Base-by-base conservation (phyloP, 2,797 vertebrate genomes). In the Streptopelia turtur region DNA sequence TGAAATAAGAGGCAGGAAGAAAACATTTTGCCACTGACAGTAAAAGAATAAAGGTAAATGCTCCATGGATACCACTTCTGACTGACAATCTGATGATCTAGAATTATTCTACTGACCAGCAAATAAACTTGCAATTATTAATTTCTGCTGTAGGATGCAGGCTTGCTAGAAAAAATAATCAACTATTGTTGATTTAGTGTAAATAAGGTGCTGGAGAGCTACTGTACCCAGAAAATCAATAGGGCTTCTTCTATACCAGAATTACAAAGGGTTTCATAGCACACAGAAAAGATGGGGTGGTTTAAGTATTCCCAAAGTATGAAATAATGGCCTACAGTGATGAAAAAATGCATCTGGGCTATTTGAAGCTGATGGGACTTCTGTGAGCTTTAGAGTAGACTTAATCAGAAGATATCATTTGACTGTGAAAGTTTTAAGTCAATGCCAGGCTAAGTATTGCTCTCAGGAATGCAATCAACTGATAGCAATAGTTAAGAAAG, bases 401-500 rank as follows among this genome's bases (percentile, higher is more conserved):
- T 53, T 89, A 82, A 71, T 74, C 59, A 76, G 57, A 85, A 75
- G 59, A 15, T 76, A 84, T 4, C 27, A 30, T 50, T 83, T 75
- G 69, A 41, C 33, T 7, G 3, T 21, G 30, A 39, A 47, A 71
- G 39, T 60, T 65, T 18, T 10, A 69, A 82, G 78, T 41, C 43
- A 8, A 27, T 80, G 78, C 90, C 92, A 55, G 83, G 68, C 90
- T 94, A 75, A 82, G 27, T 28, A 53, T 18, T 65, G 57, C 79
- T 76, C 92, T 56, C 33, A 6, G 71, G 93, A 95, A 80, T 63
- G 64, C 81, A 59, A 59, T 13, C 25, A 69, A 35, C 91, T 78
- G 81, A 92, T 75, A 63, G 83, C 76, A 89, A 83, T 75, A 82
- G 81, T 75, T 47, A 74, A 88, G 88, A 83, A 66, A 90, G 72